These are phyloP conservation scores for Rhinolophus ferrumequinum DNA, from an alignment of 2,113 vertebrate species.

Conservation along the genomic window DNA sequence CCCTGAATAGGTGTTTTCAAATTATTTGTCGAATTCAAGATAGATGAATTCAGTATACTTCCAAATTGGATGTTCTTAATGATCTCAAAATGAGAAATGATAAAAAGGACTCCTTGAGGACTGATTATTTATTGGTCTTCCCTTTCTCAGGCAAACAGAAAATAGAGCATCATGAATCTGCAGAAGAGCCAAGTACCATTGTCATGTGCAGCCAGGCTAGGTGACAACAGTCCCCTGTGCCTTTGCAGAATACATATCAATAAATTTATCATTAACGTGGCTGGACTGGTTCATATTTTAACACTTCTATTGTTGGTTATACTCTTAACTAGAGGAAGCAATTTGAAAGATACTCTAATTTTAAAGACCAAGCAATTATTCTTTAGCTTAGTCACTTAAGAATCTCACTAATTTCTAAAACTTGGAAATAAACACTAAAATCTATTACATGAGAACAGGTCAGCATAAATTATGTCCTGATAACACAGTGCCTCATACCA, in stretches of 20 bases:
- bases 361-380: conserved; percentile 9
- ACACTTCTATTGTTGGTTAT: neutral
- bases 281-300: neutral
- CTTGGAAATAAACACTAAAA: neutral
- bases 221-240: neutral
- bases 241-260: neutral
- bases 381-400: conserved; percentile 12
- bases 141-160: neutral
- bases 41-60: neutral
- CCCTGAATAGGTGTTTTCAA: neutral
- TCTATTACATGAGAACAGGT: neutral
- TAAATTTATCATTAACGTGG: neutral
- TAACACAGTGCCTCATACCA: neutral
- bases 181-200: neutral
- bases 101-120: neutral
- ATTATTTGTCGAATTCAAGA: neutral
- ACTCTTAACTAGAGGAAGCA: neutral
- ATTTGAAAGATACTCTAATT: neutral
- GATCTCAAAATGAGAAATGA: conserved; percentile 11
- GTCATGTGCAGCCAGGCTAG: neutral
- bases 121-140: neutral
- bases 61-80: conserved; percentile 16
- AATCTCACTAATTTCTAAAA: conserved; percentile 43
- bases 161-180: neutral
- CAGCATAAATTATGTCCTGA: neutral